Evolutionary conservation across 2,113 vertebrate species (phyloP), one percentile per base, ranked within the genome.

Genomic region (Silurus asotus): DNA sequence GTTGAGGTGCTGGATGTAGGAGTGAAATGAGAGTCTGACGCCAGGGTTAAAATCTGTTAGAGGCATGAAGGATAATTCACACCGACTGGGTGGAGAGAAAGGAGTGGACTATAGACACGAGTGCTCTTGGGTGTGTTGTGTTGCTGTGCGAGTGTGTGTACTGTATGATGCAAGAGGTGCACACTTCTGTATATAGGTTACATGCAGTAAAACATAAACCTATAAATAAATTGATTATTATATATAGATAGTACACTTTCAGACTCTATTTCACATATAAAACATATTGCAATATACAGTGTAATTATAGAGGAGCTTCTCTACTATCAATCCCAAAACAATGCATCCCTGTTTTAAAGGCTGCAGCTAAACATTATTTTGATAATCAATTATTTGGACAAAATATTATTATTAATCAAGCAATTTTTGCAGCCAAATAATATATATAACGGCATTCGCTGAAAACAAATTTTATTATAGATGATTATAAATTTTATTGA

Each of bases 51-150:
- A 58, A 49, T 82, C 49, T 7, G 28, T 77, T 51, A 6, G 19
- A 55, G 67, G 23, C 19, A n/a, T 67, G 51, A 25, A 82, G 81
- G 37, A 85, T 82, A 82, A 88, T 76, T 85, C 65, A 65, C 78
- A 49, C 58, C 28, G 83, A 85, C 65, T 67, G 58, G 53, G 55
- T 23, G 25, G 51, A 77, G 48, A 25, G 25, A 53, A 53, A 78
- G 13, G 58, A 82, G 23, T 6, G 55, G 72, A 65, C 45, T 14
- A 8, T 14, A 14, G 2, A 69, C 23, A 48, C 2, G n/a, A 1
- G 45, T n/a, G 74, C 11, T 53, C 74, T 55, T 76, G 49, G 48
- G 23, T 6, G 2, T 25, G 53, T 14, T 56, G 20, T 23, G 19
- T 8, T 74, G 14, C 70, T 49, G 37, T 37, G 37, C 2, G 37